Evolutionary conservation across 2,113 vertebrate genomes (phyloP), one percentile per base, ranked within the genome.

Genomic region (Gymnocephalus cernua): DNA sequence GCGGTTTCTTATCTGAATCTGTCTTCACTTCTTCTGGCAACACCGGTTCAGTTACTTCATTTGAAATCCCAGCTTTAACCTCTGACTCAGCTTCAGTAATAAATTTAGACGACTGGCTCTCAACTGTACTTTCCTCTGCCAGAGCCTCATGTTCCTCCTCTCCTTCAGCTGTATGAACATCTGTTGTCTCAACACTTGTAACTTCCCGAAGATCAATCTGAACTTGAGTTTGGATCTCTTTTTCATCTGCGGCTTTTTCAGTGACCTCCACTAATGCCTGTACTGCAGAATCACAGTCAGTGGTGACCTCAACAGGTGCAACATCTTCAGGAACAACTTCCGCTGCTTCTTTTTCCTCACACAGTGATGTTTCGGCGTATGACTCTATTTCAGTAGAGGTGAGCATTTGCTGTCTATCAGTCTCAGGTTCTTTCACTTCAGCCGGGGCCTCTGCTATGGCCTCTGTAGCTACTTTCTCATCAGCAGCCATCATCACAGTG

Each of bases 191-290:
- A 14, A 5, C 25, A 44, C 56, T 76, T n/a, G 25, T 54, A 23
- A 61, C 77, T 14, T 93, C 89, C 74, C 88, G 80, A 58, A 91
- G 86, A 72, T 92, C 84, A 35, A 89, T 86, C 41, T 78, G 78
- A 64, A 91, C 69, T 56, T 89, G 62, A 44, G 87, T 92, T 65
- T 89, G 79, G 11, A 84, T 84, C 70, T 88, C 74, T 58, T 59
- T 71, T 79, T 93, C 76, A 70, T 76, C 77, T 54, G 62, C 27
- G 51, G 50, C 32, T 48, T 75, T 84, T 65, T 89, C 89, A 18
- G 2, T 80, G 5, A 91, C 79, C 48, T 88, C 78, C 80, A 89
- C 87, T 0, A 79, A 35, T 35, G 88, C 86, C 0, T 84, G 81
- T 4, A 91, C 61, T 16, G 14, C 25, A 23, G 70, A 51, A 35